Conservation (phyloP, 2,113 vertebrate genomes). For the Vanacampus margaritifer region DNA sequence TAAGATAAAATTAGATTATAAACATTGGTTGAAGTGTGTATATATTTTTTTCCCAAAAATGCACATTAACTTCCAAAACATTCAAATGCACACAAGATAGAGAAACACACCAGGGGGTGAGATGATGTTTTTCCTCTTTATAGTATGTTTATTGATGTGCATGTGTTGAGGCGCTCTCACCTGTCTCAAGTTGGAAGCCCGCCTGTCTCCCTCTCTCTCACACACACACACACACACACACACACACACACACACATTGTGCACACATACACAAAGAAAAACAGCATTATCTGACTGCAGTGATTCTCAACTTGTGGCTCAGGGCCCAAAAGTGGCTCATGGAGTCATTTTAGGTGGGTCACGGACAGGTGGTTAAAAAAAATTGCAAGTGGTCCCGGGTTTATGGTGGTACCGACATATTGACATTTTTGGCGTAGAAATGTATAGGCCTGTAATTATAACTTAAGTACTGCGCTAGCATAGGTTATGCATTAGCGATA, state of each 20-base stretch:
- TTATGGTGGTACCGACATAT: too few relatives aligned
- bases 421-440: too few relatives aligned
- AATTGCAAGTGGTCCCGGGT: too few relatives aligned
- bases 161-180: slow-evolving; percentile 37
- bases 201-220: slow-evolving; percentile 8
- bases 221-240: neutral
- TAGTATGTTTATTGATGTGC: neutral
- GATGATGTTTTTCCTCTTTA: slow-evolving; percentile 1
- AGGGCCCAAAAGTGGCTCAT: too few relatives aligned
- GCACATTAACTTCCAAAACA: neutral
- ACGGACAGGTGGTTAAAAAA: too few relatives aligned
- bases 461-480: too few relatives aligned
- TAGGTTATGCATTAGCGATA: too few relatives aligned
- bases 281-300: neutral
- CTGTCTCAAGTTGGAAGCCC: slow-evolving; percentile 43
- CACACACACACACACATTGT: slow-evolving; percentile 5
- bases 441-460: too few relatives aligned
- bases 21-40: neutral
- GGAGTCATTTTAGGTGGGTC: too few relatives aligned
- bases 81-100: slow-evolving; percentile 1
- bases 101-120: neutral
- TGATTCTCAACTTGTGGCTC: too few relatives aligned
- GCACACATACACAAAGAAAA: slow-evolving; percentile 5
- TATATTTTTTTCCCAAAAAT: neutral
- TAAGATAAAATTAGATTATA: neutral